A percentile compares a stretch with the other conserved stretches of the same genome.
These are phyloP conservation scores for Philereme vetulata DNA, from an alignment of 2,888 invertebrate genomes.

Conservation along the genomic window DNA sequence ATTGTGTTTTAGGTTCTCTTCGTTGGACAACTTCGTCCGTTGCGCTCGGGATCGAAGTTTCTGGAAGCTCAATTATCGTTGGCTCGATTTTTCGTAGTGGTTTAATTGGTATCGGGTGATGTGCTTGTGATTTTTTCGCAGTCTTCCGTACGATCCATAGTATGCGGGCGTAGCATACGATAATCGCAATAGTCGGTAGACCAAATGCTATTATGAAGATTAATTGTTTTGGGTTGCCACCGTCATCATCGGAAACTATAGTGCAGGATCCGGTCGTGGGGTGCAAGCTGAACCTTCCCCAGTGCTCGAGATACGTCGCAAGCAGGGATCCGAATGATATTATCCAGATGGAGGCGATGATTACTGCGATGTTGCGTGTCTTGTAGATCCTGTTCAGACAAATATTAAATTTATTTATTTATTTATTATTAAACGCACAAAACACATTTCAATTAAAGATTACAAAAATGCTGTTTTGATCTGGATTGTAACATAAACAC, in stretches of 20 bases:
- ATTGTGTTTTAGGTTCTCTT: slow-evolving; percentile 27
- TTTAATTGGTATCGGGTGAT: slow-evolving; percentile 54
- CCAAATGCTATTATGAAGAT: slow-evolving; percentile 93
- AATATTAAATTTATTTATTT: no score
- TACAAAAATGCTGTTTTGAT: no score
- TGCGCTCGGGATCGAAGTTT: slow-evolving; percentile 40
- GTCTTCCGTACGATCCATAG: slow-evolving; percentile 90
- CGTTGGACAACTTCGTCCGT: slow-evolving; percentile 30
- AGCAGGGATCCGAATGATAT: slow-evolving; percentile 87
- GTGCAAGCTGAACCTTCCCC: slow-evolving; percentile 92
- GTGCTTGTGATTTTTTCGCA: slow-evolving; percentile 84
- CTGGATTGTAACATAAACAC: no score
- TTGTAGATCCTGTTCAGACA: slow-evolving; percentile 86
- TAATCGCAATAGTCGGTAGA: slow-evolving; percentile 92
- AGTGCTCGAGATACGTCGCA: slow-evolving; percentile 88
- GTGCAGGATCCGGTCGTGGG: slow-evolving; percentile 90
- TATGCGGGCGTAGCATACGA: slow-evolving; percentile 92
- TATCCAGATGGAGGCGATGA: slow-evolving; percentile 89
- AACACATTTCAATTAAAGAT: no score
- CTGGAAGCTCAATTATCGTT: slow-evolving; percentile 54
- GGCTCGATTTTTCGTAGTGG: slow-evolving; percentile 56
- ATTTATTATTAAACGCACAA: no score
- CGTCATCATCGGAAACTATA: slow-evolving; percentile 86
- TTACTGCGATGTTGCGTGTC: slow-evolving; percentile 85
- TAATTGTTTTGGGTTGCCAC: slow-evolving; percentile 89